Evolutionary conservation across 2,113 vertebrate genomes (phyloP).

Genomic region (Pongo pygmaeus): DNA sequence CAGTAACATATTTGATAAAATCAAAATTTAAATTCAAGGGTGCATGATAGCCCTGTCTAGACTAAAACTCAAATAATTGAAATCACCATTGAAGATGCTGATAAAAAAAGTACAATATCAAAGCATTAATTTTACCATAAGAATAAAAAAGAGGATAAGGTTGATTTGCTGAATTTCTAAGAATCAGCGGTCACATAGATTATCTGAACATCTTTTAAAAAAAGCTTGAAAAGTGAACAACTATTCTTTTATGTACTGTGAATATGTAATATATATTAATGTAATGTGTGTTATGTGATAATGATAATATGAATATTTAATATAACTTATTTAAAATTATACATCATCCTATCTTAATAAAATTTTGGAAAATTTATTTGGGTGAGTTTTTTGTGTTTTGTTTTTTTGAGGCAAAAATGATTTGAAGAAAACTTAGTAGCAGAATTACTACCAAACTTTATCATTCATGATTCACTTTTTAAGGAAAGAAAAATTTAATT

Average conservation of each 20-base stretch:
- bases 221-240: not conserved
- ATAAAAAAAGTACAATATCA: not conserved
- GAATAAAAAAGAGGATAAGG: not conserved
- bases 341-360: not conserved
- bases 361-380: not conserved
- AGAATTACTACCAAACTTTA: not conserved
- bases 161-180: constrained; percentile 34
- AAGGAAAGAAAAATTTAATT: constrained; percentile 33
- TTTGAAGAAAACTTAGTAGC: constrained; percentile 27
- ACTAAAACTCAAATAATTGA: constrained; percentile 1
- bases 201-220: not conserved
- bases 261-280: not conserved
- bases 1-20: not conserved
- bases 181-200: not conserved
- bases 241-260: not conserved
- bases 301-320: not conserved
- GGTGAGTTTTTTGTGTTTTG: not conserved
- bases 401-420: not conserved
- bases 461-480: constrained; percentile 37
- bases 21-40: constrained; percentile 21
- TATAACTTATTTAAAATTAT: constrained; percentile 1
- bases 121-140: not conserved
- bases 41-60: not conserved
- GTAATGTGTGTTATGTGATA: not conserved
- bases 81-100: not conserved